These are phyloP conservation scores for Sinocyclocheilus anophthalmus DNA, from an alignment of 2,113 vertebrate species.

Conservation along the genomic window DNA sequence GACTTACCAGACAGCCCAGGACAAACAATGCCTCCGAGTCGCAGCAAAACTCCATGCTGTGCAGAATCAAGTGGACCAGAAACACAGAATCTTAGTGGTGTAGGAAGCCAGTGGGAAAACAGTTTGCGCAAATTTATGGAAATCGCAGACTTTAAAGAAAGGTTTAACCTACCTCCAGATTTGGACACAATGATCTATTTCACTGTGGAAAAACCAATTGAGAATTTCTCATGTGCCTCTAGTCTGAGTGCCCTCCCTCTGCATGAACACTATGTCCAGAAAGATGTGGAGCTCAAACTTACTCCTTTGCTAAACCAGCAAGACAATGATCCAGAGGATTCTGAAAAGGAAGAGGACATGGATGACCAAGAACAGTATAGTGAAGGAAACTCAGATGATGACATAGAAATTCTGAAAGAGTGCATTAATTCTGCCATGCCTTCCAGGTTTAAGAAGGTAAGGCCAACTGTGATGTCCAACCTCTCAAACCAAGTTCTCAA, in stretches of 20 bases:
- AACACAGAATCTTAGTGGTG: conserved; percentile 78
- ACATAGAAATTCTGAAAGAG: conserved; percentile 92
- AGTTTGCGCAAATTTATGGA: conserved; percentile 94
- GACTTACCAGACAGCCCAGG: conserved; percentile 96
- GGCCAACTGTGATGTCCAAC: conserved; percentile 81
- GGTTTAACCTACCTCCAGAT: conserved; percentile 89
- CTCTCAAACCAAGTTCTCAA: conserved; percentile 79
- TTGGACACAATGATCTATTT: conserved; percentile 96
- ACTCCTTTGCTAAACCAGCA: conserved; percentile 86
- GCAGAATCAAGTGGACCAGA: conserved; percentile 78
- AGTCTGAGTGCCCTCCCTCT: conserved; percentile 94
- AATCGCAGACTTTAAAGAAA: conserved; percentile 92
- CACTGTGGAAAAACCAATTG: conserved; percentile 94
- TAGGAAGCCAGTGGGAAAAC: conserved; percentile 91
- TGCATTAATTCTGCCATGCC: conserved; percentile 95
- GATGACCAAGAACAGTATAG: conserved; percentile 77
- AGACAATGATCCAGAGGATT: conserved; percentile 73
- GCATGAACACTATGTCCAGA: conserved; percentile 93
- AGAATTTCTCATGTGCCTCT: conserved; percentile 98
- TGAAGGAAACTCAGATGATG: conserved; percentile 84
- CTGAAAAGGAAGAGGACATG: conserved; percentile 77
- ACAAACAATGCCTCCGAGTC: conserved; percentile 97
- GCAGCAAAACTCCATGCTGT: conserved; percentile 92
- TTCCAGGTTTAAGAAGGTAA: conserved; percentile 89
- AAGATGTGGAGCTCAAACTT: conserved; percentile 94